A percentile compares a stretch with the other conserved stretches of the same genome.
These are phyloP conservation scores for Spermophilus dauricus DNA, from an alignment of 2,113 vertebrate genomes.

Conservation along the genomic window DNA sequence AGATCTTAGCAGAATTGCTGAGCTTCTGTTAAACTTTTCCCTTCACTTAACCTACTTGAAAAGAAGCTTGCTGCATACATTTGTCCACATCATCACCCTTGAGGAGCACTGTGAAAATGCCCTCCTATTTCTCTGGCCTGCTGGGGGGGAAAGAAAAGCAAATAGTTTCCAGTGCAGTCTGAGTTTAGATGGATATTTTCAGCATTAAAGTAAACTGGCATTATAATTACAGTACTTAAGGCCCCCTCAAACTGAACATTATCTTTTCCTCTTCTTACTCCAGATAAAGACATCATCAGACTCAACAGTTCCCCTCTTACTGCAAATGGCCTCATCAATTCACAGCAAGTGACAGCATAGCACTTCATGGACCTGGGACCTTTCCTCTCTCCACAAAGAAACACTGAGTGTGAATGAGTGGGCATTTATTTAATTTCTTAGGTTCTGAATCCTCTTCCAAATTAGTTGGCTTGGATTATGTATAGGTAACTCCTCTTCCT, in stretches of 20 bases:
- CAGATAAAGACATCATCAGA: constrained; percentile 7
- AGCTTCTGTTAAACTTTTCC: constrained; percentile 64
- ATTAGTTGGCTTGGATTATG: background rate
- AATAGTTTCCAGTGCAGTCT: background rate
- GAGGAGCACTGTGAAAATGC: background rate
- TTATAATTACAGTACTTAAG: constrained; percentile 44
- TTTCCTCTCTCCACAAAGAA: background rate
- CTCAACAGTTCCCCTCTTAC: background rate
- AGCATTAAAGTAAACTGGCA: constrained; percentile 61
- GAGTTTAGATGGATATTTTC: constrained; percentile 44
- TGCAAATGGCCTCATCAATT: background rate
- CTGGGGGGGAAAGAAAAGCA: background rate
- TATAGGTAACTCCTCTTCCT: background rate
- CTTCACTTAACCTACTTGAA: constrained; percentile 68
- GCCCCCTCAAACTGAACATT: background rate
- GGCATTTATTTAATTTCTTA: background rate
- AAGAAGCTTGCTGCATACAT: constrained; percentile 41
- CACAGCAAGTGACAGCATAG: background rate
- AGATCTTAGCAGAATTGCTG: constrained; percentile 72
- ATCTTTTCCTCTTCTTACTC: background rate
- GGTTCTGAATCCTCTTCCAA: background rate
- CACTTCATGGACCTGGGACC: background rate
- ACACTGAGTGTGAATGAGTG: background rate
- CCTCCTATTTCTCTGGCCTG: background rate
- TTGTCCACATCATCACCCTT: constrained; percentile 13